These are phyloP conservation scores for Typhlichthys eigenmanni DNA, from an alignment of 2,797 vertebrate species.

Conservation along the genomic window DNA sequence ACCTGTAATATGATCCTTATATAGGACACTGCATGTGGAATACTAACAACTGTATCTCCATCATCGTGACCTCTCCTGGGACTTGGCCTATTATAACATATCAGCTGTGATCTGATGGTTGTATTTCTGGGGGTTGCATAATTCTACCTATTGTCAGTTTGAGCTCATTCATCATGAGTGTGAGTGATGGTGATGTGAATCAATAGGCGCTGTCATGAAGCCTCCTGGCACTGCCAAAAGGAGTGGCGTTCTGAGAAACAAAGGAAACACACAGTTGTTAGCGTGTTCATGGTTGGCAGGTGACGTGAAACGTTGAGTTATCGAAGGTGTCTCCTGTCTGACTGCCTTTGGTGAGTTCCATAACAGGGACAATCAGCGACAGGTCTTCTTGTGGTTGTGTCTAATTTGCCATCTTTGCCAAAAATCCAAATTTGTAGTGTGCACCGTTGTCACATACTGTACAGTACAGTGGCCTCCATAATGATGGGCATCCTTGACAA, in stretches of 20 bases:
- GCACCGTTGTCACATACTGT: neutral
- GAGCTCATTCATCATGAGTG: conserved; percentile 66
- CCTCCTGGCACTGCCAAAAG: conserved; percentile 53
- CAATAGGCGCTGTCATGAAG: conserved; percentile 66
- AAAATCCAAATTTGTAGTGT: conserved; percentile 2
- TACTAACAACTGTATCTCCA: conserved; percentile 25
- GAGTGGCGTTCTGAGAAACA: conserved; percentile 62
- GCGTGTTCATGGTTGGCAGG: conserved; percentile 53
- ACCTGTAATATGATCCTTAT: conserved; percentile 37
- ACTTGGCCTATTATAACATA: conserved; percentile 46
- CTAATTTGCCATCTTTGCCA: conserved; percentile 18
- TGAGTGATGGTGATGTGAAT: conserved; percentile 74
- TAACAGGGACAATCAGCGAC: conserved; percentile 23
- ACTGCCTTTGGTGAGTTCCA: conserved; percentile 51
- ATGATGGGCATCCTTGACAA: too few species aligned
- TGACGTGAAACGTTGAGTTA: conserved; percentile 64
- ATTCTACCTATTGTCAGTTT: conserved; percentile 67
- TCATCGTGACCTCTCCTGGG: conserved; percentile 20
- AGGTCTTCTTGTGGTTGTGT: conserved; percentile 1
- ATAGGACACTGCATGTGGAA: conserved; percentile 39
- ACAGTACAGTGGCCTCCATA: too few species aligned
- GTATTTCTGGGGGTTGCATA: conserved; percentile 68
- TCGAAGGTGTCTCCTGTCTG: conserved; percentile 51
- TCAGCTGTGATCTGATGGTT: conserved; percentile 43
- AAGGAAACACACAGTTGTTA: conserved; percentile 67